A percentile compares a stretch with the other conserved stretches of the same genome.
These are phyloP conservation scores for Galeopsomyia nigrocyanea DNA, from an alignment of 2,888 invertebrate genomes.

Conservation along the genomic window DNA sequence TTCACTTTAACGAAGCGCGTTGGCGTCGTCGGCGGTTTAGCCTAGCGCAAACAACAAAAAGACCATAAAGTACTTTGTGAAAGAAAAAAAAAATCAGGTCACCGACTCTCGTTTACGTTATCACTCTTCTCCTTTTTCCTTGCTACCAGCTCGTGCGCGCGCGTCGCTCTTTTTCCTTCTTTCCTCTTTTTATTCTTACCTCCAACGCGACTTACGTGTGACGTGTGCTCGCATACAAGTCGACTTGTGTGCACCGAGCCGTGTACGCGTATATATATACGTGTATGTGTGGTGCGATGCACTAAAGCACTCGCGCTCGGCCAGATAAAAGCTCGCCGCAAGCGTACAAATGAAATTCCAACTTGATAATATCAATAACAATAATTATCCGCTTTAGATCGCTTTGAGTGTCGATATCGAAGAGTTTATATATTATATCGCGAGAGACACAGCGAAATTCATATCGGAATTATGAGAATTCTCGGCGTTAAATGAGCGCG, in stretches of 20 bases:
- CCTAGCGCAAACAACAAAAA: constrained; percentile 16
- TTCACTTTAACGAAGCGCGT: constrained; percentile 30
- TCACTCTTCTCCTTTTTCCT: constrained; percentile 24
- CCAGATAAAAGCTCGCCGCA: too few relatives aligned
- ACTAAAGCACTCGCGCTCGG: too few relatives aligned
- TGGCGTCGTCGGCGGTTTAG: constrained; percentile 3
- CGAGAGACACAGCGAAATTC: too few relatives aligned
- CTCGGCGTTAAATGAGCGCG: too few relatives aligned
- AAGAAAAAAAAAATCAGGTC: constrained; percentile 38
- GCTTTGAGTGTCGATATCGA: too few relatives aligned
- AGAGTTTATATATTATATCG: too few relatives aligned
- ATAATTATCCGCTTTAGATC: too few relatives aligned
- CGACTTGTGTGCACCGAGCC: background rate
- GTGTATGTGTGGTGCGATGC: too few relatives aligned
- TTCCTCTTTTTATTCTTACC: constrained; percentile 7
- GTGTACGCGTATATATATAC: background rate
- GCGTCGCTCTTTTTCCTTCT: background rate
- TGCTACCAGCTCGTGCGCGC: too few relatives aligned
- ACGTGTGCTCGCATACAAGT: background rate
- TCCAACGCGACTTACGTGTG: constrained; percentile 16
- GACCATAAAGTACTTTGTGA: constrained; percentile 10
- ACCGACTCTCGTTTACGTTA: constrained; percentile 44
- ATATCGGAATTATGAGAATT: too few relatives aligned
- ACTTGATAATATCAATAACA: too few relatives aligned
- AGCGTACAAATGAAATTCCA: too few relatives aligned